Conservation (phyloP, 1,140 invertebrate species). For the Nasonia longicornis region DNA sequence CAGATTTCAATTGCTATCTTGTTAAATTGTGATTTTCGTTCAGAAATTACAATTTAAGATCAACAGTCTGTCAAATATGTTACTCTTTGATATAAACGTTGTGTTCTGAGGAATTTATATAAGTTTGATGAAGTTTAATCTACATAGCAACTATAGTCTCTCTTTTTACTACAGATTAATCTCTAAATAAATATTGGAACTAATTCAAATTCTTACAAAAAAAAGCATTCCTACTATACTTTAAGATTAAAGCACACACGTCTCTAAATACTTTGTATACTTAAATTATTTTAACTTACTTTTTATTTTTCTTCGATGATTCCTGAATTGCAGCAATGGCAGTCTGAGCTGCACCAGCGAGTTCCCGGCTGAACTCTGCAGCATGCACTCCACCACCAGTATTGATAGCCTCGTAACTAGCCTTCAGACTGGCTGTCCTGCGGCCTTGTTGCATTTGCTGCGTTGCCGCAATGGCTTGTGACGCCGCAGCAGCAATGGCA, state of each 20-base stretch:
- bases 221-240: not conserved
- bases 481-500: conserved; percentile 93
- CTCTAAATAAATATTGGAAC: not conserved
- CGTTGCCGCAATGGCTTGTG: conserved; percentile 95
- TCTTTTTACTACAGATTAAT: not conserved
- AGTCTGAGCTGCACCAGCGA: conserved; percentile 83
- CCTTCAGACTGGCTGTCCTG: conserved; percentile 93
- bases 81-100: not conserved
- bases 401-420: conserved; percentile 90
- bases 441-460: conserved; percentile 97
- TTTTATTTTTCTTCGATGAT: conserved; percentile 78
- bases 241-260: not conserved
- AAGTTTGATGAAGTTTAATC: not conserved
- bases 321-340: conserved; percentile 82
- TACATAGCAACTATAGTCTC: not conserved
- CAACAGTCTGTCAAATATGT: not conserved
- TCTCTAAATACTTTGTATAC: not conserved
- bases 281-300: conserved; percentile 58
- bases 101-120: not conserved
- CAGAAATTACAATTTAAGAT: too few species aligned
- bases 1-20: not conserved
- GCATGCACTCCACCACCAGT: conserved; percentile 71
- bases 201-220: not conserved
- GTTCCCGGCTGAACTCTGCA: conserved; percentile 73
- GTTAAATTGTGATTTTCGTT: too few species aligned